Conservation (phyloP, 2,113 vertebrate genomes). For the Lepus timidus region DNA sequence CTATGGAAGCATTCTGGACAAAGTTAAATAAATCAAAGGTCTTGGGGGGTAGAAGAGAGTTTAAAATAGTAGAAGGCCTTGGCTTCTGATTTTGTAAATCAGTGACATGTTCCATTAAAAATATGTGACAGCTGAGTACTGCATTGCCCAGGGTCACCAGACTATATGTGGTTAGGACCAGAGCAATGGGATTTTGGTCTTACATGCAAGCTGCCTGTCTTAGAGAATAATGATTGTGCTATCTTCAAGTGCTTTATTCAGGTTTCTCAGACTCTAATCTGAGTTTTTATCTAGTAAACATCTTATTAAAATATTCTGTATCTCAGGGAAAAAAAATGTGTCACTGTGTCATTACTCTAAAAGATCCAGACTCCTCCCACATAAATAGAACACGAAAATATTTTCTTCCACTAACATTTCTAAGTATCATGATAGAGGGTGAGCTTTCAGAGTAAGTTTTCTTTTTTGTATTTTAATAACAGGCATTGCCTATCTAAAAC, state of each 20-base stretch:
- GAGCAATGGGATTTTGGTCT: neutral
- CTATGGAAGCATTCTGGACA: neutral
- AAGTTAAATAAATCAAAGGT: conserved; percentile 2
- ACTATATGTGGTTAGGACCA: neutral
- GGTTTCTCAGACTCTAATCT: conserved; percentile 9
- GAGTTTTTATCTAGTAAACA: conserved; percentile 3
- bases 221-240: neutral
- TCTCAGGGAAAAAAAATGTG: neutral
- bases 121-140: neutral
- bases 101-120: conserved; percentile 13
- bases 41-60: neutral
- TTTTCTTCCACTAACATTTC: neutral
- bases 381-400: neutral
- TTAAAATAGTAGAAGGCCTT: neutral
- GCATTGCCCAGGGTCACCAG: neutral
- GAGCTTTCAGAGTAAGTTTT: neutral
- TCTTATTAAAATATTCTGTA: conserved; percentile 1
- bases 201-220: neutral
- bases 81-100: neutral
- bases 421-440: neutral
- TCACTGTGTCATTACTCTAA: neutral
- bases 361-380: neutral
- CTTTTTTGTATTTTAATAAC: conserved; percentile 15
- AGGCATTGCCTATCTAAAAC: neutral
- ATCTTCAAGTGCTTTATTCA: neutral